Conservation (phyloP, 2,888 invertebrate species). For the Theretra japonica region DNA sequence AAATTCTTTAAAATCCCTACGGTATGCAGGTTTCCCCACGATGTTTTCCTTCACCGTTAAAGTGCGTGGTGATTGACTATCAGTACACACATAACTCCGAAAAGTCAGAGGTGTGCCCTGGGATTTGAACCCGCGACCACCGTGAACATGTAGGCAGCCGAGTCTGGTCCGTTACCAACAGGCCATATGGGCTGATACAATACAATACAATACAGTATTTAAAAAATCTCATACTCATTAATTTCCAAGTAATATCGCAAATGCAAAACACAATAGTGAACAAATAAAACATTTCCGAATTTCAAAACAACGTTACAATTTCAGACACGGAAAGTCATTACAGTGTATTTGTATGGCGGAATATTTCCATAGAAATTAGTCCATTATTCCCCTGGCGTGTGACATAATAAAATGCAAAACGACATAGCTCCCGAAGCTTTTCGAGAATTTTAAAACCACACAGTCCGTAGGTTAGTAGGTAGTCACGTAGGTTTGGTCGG, state of each 20-base stretch:
- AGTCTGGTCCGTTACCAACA: no score
- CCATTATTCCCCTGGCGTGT: slow-evolving; percentile 41
- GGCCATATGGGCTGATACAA: no score
- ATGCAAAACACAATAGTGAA: neutral
- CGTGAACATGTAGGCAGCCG: no score
- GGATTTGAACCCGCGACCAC: no score
- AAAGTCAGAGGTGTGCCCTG: no score
- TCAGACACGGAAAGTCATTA: slow-evolving; percentile 30
- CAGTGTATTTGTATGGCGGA: slow-evolving; percentile 36
- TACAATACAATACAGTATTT: no score
- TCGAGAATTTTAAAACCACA: slow-evolving; percentile 44
- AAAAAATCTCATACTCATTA: neutral
- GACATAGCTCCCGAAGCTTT: slow-evolving; percentile 39
- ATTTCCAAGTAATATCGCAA: neutral
- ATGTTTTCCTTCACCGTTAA: no score
- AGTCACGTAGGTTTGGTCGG: no score
- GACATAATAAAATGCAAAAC: slow-evolving; percentile 51
- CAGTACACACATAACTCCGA: no score
- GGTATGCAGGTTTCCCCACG: no score
- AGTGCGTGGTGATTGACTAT: no score
- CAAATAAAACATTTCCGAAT: neutral
- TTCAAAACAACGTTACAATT: slow-evolving; percentile 10
- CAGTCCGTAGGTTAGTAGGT: slow-evolving; percentile 21
- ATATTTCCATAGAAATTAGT: slow-evolving; percentile 52
- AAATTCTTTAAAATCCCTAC: no score